These are phyloP conservation scores for Heterodera carotae DNA, from an alignment of 1,140 invertebrate species.

Conservation along the genomic window DNA sequence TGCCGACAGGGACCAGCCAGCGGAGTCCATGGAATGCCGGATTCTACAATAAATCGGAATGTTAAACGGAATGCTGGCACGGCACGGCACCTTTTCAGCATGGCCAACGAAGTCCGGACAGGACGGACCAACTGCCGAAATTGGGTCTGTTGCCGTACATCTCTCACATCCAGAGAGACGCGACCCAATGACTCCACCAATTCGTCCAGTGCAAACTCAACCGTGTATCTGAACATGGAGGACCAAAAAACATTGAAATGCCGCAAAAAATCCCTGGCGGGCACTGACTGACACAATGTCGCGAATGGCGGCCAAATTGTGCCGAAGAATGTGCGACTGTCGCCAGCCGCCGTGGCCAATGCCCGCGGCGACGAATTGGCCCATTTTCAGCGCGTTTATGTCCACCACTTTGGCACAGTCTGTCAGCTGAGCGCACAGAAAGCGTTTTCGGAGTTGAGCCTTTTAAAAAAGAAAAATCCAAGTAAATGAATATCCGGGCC, in stretches of 20 bases:
- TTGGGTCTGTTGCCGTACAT: conserved; percentile 19
- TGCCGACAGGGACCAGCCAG: conserved; percentile 32
- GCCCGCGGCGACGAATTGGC: conserved; percentile 34
- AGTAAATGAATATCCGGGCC: too few species aligned
- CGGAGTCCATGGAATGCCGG: conserved; percentile 32
- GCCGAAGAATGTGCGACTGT: conserved; percentile 40
- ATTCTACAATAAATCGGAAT: conserved; percentile 13
- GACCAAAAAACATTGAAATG: neutral
- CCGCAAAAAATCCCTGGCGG: neutral
- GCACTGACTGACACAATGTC: conserved; percentile 36
- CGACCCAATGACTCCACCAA: conserved; percentile 42
- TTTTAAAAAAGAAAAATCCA: neutral
- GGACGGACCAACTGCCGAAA: conserved; percentile 11
- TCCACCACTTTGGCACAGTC: conserved; percentile 48
- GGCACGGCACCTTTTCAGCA: conserved; percentile 12
- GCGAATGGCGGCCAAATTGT: conserved; percentile 41
- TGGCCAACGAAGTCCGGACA: conserved; percentile 10
- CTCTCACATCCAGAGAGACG: conserved; percentile 39
- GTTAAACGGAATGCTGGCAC: neutral
- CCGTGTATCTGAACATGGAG: conserved; percentile 21
- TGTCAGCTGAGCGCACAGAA: conserved; percentile 45
- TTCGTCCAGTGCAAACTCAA: conserved; percentile 44
- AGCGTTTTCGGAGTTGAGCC: conserved; percentile 43
- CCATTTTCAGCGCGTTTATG: conserved; percentile 45
- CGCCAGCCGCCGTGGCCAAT: conserved; percentile 30